Base-by-base conservation (phyloP, 2,888 invertebrate genomes). In the Zhuqinia jingwanae region DNA sequence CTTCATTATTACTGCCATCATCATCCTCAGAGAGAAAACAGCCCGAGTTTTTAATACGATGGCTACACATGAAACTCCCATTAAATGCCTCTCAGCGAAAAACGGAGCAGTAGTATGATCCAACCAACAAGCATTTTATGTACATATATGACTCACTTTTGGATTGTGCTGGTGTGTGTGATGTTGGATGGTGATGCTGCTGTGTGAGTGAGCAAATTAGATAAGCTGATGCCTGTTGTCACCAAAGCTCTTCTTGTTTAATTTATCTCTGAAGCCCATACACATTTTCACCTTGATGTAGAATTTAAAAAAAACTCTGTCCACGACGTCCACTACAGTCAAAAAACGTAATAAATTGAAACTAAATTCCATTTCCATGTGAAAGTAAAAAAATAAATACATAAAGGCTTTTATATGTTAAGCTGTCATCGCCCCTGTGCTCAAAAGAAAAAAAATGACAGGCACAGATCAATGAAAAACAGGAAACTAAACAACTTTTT, bases 211-310 rank as follows among this genome's bases (percentile, higher is more conserved):
- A 25, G 20, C 2, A 50, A 50, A 50, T 50, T 25, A 25, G 58
- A 58, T 58, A 58, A 58, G 58, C 25, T 11, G n/a, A n/a, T n/a
- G 22, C 22, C 22, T 22, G 58, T 58, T 22, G 58, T 58, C 10
- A 58, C 50, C 2, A 25, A 25, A 20, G 22, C 11, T n/a, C n/a
- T 25, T 11, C 20, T 58, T 58, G 58, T 58, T 58, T 8, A 58
- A 58, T 25, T 58, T 58, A 58, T 58, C 58, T 58, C 25, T 58
- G 58, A 22, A 58, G 58, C 20, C 58, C 58, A 58, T 58, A 20
- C 58, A 3, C 8, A 36, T 15, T n/a, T 53, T 2, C 20, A 17
- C 53, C 53, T 17, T 10, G n/a, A 15, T 42, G 11, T 42, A 11
- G 11, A 11, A 11, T 42, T 42, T 11, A 8, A 11, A 15, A 15